Conservation (phyloP, 1,140 invertebrate species). For the Aphidius gifuensis region DNA sequence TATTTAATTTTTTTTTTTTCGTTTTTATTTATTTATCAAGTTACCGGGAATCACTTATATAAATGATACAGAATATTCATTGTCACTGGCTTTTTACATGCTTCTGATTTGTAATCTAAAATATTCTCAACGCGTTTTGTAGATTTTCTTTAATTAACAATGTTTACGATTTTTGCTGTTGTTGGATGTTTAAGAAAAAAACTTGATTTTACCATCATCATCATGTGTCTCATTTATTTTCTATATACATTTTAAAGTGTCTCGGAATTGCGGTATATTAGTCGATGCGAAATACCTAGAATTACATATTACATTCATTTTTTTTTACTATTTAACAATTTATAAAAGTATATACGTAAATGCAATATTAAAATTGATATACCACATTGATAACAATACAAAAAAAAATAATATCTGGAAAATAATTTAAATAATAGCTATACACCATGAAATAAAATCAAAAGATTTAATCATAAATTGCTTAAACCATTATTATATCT, state of each 20-base stretch:
- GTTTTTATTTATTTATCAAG: neutral
- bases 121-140: conserved; percentile 16
- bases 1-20: no score
- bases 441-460: no score
- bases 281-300: conserved; percentile 8
- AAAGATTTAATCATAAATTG: no score
- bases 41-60: conserved; percentile 9
- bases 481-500: no score
- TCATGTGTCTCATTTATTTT: neutral
- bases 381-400: no score
- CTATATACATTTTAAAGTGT: neutral
- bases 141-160: conserved; percentile 4
- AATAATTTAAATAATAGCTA: no score
- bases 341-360: no score
- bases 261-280: no score
- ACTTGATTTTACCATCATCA: conserved; percentile 10
- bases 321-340: no score
- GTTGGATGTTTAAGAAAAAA: conserved; percentile 12
- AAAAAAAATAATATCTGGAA: no score
- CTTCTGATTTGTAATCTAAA: conserved; percentile 11
- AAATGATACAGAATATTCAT: conserved; percentile 40
- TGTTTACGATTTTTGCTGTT: neutral
- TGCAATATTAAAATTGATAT: no score
- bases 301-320: neutral
- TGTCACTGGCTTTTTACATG: conserved; percentile 7